Percentiles rank a stretch among this genome's conserved stretches.
These are phyloP conservation scores for Ctenochaetus hawaiiensis DNA, from an alignment of 2,797 vertebrate species.

Conservation along the genomic window DNA sequence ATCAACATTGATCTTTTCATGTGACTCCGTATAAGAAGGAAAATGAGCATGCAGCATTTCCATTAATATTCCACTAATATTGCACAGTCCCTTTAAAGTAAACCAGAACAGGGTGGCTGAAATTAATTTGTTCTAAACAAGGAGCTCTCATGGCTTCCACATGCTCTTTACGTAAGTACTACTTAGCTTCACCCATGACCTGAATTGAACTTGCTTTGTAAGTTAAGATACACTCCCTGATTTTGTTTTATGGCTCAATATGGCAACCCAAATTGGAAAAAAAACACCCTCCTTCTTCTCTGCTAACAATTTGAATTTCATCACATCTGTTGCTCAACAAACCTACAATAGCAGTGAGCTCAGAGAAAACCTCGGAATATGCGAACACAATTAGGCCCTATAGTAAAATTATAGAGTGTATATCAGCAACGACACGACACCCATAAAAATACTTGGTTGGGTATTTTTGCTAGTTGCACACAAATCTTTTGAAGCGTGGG, in stretches of 20 bases:
- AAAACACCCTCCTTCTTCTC: constrained; percentile 1
- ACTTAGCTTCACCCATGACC: constrained; percentile 26
- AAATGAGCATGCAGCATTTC: constrained; percentile 17
- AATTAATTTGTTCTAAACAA: constrained; percentile 14
- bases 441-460: constrained; percentile 9
- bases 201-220: constrained; percentile 26
- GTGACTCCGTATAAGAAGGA: constrained; percentile 15
- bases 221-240: constrained; percentile 8
- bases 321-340: constrained; percentile 22
- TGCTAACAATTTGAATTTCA: constrained; percentile 42
- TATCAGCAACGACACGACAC: constrained; percentile 25
- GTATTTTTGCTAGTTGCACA: not conserved
- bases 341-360: constrained; percentile 16
- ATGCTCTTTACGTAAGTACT: constrained; percentile 14
- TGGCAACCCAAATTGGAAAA: constrained; percentile 20
- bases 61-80: not conserved
- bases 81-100: constrained; percentile 22
- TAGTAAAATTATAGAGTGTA: constrained; percentile 13
- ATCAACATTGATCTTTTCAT: constrained; percentile 30
- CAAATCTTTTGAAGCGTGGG: not conserved
- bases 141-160: constrained; percentile 13
- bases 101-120: constrained; percentile 19
- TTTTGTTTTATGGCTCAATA: constrained; percentile 9
- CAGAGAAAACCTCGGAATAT: constrained; percentile 23
- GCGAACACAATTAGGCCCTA: constrained; percentile 6